Base-by-base conservation (phyloP, 1,140 invertebrate species). In the Tetragonula clypearis region DNA sequence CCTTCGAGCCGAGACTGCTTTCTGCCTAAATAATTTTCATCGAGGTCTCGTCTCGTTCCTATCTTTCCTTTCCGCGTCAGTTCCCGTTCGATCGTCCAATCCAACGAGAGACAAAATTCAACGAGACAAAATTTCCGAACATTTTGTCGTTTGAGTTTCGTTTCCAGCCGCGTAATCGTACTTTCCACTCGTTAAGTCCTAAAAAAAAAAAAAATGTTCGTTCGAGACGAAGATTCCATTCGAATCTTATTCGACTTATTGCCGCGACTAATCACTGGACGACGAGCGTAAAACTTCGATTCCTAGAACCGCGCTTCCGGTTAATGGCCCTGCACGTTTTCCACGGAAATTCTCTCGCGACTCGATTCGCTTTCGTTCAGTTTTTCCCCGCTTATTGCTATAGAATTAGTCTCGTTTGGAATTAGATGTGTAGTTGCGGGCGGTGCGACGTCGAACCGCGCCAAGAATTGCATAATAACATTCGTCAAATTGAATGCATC, bases 11-110 rank as follows among this genome's bases (percentile, higher is more conserved):
- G 49, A 89, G 85, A 82, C 84, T 87, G 82, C 86, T 90, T 87
- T 90, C 88, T 89, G 78, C 85, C 78, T 89, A 87, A 87, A 89
- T 86, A 88, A 69, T 71, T 89, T 76, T 62, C 72, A 66, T 49
- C 26, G 73, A 56, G 30, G 71, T 35, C 79, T 82, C 75, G 23
- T 68, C 68, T 68, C 68, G 19, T 62, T 23, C 77, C 53, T 90
- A 90, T 89, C 87, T 83, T 88, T 49, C n/a, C 30, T 86, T 89
- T 89, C 87, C 88, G 82, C 87, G 73, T 81, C 79, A 53, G 17
- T 80, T 86, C 72, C 17, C 62, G 56, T 71, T 89, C 72, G 68
- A 78, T 86, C 83, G 69, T 77, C 41, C 41, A 68, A n/a, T 56
- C 12, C 56, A 84, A 71, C 56, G 56, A 71, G 56, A 71, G 58